A percentile compares a stretch with the other conserved stretches of the same genome.
phyloP scores from a whole-genome alignment of 2,888 invertebrate species.

The Gibbula magus region DNA sequence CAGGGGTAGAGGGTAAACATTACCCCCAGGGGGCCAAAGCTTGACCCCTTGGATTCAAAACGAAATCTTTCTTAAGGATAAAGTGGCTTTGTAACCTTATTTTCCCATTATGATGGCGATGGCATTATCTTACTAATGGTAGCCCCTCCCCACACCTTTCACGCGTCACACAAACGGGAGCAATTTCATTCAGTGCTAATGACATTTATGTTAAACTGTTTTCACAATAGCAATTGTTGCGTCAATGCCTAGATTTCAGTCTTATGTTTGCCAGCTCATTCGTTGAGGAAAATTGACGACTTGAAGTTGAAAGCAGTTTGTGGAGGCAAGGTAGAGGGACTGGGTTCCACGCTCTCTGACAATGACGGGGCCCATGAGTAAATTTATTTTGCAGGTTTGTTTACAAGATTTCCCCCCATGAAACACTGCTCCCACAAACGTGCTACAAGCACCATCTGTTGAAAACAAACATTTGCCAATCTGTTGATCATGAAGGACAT shows the following conservation, averaged over 20 bases:
- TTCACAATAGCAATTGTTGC: conserved; percentile 28
- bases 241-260: background rate
- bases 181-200: conserved; percentile 14
- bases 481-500: background rate
- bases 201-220: conserved; percentile 27
- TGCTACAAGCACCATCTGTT: conserved; percentile 23
- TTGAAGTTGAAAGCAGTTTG: conserved; percentile 15
- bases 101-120: background rate
- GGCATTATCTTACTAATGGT: conserved; percentile 26
- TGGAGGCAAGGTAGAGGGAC: background rate
- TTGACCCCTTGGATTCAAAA: background rate
- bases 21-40: background rate
- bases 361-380: background rate
- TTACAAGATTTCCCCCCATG: conserved; percentile 18
- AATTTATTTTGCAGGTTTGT: conserved; percentile 27
- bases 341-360: background rate
- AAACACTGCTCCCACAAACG: conserved; percentile 16
- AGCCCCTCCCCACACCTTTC: background rate
- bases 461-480: conserved; percentile 13
- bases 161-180: background rate
- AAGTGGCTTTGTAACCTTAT: conserved; percentile 21
- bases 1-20: background rate
- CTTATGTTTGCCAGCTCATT: conserved; percentile 15
- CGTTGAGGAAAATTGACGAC: conserved; percentile 19
- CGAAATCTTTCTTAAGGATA: background rate